Evolutionary conservation across 2,888 invertebrate species (phyloP), one percentile per base, ranked within the genome.

Genomic region (Platycheirus rosarum): DNA sequence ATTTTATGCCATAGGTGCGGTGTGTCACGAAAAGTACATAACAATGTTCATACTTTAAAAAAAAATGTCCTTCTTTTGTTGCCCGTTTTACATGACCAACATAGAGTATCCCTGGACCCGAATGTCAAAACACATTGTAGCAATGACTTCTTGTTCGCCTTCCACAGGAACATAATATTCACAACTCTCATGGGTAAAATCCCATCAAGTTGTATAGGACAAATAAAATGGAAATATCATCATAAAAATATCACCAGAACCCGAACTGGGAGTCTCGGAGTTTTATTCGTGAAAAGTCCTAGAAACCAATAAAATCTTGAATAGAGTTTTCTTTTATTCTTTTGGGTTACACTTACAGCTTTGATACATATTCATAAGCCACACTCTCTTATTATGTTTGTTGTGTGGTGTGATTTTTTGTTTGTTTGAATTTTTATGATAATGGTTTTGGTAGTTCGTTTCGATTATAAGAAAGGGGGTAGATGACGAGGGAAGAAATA

Each of bases 371-470:
- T 82, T 82, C 82, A 82, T 82, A 82, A 77, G 68, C 37, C 82
- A 82, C 82, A 76, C 49, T 44, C 44, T 42, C 44, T 44, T 37
- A 23, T 29, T 18, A 8, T 37, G 23, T 48, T 48, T 37, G 16
- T 29, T 18, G 6, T 37, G 23, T 48, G 40, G 29, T 60, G 68
- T 63, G 60, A 57, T 71, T 48, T 66, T 55, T 42, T 46, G 66
- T 48, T 44, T 53, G 7, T 35, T 71, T 37, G 29, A 18, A 1
- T 18, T 76, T 84, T 84, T 84, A 84, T 74, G 84, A 74, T 84
- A 84, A 84, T 84, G 78, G 78, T 84, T 84, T 78, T 74, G 84
- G 78, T 73, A 84, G 69, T 78, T 78, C 74, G 71, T 78, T 69
- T 78, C 69, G 84, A 68, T 84, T 84, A 84, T 78, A 69, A 60